These are phyloP conservation scores for Gallirallus australis DNA, from an alignment of 2,797 vertebrate species.

Conservation along the genomic window DNA sequence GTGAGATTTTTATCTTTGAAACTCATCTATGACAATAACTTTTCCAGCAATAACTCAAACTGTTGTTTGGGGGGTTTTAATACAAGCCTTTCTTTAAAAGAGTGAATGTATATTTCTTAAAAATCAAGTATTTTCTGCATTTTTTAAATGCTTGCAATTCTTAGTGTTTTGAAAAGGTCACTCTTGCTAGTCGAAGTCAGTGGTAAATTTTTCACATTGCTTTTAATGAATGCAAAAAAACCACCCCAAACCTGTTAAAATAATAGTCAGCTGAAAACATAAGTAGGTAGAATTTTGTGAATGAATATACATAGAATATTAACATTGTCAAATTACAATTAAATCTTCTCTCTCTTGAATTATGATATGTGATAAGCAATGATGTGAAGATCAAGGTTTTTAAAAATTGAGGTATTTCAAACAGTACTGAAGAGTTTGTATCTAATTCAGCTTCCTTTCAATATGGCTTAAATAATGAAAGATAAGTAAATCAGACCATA, in stretches of 20 bases:
- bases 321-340: not conserved
- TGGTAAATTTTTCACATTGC: not conserved
- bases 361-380: not conserved
- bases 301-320: not conserved
- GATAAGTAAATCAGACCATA: not conserved
- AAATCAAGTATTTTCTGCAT: not conserved
- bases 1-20: not conserved
- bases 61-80: not conserved
- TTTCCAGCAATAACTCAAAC: not conserved
- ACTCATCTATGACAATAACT: not conserved
- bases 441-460: not conserved
- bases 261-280: not conserved
- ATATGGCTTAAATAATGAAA: not conserved
- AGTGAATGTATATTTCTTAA: not conserved
- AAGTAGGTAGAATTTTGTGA: not conserved
- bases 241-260: not conserved
- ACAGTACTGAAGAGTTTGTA: not conserved
- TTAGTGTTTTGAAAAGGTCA: not conserved
- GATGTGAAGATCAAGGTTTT: not conserved
- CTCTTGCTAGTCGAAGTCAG: not conserved
- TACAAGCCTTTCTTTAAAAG: not conserved
- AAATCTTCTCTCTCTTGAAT: not conserved
- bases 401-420: not conserved
- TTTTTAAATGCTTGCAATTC: not conserved
- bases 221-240: not conserved